These are phyloP conservation scores for Rattus norvegicus DNA, from an alignment of 2,113 vertebrate species.

Conservation along the genomic window DNA sequence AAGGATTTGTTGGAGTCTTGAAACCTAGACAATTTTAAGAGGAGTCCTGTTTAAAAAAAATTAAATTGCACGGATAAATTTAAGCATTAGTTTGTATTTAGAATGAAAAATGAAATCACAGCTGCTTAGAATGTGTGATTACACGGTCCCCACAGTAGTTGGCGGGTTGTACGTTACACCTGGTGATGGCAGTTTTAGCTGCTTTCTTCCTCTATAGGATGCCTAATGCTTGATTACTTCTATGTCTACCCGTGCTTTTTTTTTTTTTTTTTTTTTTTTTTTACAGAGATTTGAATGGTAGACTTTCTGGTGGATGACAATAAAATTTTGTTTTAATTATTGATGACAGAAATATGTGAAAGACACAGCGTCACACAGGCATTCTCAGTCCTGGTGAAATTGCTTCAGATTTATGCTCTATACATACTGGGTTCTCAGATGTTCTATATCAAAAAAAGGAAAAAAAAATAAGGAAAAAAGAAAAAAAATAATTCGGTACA, in stretches of 20 bases:
- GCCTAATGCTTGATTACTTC: neutral
- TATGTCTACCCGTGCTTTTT: neutral
- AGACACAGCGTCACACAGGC: neutral
- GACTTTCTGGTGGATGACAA: neutral
- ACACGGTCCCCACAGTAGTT: neutral
- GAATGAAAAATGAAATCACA: slow-evolving; percentile 5
- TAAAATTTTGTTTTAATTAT: neutral
- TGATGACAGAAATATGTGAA: neutral
- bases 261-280: neutral
- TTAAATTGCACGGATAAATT: slow-evolving; percentile 10
- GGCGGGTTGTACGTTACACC: neutral
- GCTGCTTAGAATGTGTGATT: neutral
- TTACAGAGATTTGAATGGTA: neutral
- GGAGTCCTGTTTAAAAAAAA: neutral
- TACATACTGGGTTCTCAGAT: neutral
- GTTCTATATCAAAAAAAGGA: neutral
- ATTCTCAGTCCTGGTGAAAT: neutral
- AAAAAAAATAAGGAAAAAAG: neutral
- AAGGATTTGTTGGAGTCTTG: neutral
- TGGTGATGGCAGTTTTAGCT: neutral
- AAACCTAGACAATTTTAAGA: neutral
- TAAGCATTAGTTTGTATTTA: slow-evolving; percentile 17
- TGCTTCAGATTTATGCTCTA: neutral
- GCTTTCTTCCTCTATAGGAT: neutral
- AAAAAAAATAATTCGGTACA: neutral